Conservation (phyloP, 2,113 vertebrate species). For the Cephalopholis sonnerati region DNA sequence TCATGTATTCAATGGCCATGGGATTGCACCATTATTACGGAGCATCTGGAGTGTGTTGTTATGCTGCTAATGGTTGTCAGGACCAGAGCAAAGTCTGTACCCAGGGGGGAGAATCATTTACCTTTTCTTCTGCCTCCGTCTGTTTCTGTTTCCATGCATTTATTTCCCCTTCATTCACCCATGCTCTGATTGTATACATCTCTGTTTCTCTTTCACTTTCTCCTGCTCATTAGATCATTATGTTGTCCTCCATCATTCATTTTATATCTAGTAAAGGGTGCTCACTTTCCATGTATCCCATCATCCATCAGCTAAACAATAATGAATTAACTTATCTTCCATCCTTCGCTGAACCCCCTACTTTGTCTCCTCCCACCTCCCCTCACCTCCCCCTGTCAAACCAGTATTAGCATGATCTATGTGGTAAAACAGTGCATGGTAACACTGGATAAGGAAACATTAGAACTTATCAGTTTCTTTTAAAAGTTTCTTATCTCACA, state of each 20-base stretch:
- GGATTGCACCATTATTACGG: slow-evolving; percentile 13
- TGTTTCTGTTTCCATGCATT: not conserved
- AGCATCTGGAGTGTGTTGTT: slow-evolving; percentile 26
- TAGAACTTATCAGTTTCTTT: too few relatives aligned
- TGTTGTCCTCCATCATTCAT: not conserved
- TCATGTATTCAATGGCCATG: slow-evolving; percentile 14
- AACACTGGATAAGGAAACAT: too few relatives aligned
- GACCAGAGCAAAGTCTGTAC: not conserved
- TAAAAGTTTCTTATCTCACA: too few relatives aligned
- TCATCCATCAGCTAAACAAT: not conserved
- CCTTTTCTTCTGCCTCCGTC: not conserved
- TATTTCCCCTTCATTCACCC: not conserved
- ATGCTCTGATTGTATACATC: not conserved
- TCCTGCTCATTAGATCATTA: not conserved
- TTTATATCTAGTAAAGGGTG: not conserved
- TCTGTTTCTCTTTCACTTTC: not conserved
- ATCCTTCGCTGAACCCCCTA: not conserved
- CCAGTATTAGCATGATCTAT: too few relatives aligned
- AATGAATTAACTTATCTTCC: not conserved
- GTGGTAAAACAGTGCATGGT: too few relatives aligned
- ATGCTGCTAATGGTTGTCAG: not conserved
- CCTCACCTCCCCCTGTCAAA: not conserved
- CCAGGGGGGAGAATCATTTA: not conserved
- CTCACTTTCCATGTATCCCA: not conserved
- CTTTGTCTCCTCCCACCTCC: not conserved